Base-by-base conservation (phyloP, 1,140 invertebrate genomes). In the Magallana ariakensis region DNA sequence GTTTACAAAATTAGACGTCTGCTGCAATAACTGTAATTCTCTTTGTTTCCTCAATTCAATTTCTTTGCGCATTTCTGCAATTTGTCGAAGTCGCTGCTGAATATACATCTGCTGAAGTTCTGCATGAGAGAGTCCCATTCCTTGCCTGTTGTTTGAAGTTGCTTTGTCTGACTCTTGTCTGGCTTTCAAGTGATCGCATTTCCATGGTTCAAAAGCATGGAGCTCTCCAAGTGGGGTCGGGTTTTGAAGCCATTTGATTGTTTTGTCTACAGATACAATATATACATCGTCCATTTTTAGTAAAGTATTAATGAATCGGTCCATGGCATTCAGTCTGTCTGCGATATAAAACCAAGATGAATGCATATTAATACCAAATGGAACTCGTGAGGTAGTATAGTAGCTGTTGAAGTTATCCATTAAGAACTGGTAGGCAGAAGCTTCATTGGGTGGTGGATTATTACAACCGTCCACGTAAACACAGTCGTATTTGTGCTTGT, bases 301-400 rank as follows among this genome's bases (percentile, higher is more conserved):
- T 19, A 93, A 83, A 57, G 89, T 87, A n/a, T 89, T 81, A n/a
- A 92, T 90, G 84, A 92, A 92, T 62, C 88, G 83, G 58, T 91
- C 88, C 92, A 92, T 91, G 56, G 89, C 92, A 33, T 89, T 89
- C n/a, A 92, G 85, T 11, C 90, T 62, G 58, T 88, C 86, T 8
- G 88, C 82, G 55, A 87, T 89, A 54, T 87, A 87, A 85, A 93
- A 92, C 93, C 93, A 93, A 55, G 90, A 90, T 0, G 90, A 89
- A 83, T 92, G 91, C 89, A 93, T 92, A 66, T 93, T 91, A 60
- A 93, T 90, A 66, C 92, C 92, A 66, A 93, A 90, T 16, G 93
- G 93, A 22, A 91, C 90, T 55, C 87, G 83, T 80, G 89, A 90
- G 26, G 84, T 89, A 22, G 88, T 88, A 54, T 93, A 93, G 80